A percentile compares a stretch with the other conserved stretches of the same genome.
Evolutionary conservation across 2,113 vertebrate species (phyloP).

Genomic region (Thryonomys swinderianus): DNA sequence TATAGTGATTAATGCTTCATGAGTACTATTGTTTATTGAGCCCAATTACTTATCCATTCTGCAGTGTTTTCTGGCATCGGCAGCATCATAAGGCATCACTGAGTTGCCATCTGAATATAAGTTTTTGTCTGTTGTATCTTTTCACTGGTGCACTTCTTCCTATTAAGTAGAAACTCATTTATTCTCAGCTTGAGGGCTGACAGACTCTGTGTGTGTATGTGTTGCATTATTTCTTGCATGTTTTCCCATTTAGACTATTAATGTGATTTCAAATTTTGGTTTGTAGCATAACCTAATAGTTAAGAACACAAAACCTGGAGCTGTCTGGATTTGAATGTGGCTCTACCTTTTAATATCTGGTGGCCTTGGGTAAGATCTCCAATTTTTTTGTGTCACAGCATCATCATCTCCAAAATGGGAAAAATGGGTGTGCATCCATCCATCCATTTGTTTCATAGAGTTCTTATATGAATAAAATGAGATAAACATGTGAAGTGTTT

Average conservation of each 20-base stretch:
- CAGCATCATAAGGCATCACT: not conserved
- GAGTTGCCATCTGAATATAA: not conserved
- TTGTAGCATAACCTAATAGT: not conserved
- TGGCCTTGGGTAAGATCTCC: not conserved
- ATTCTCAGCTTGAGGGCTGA: not conserved
- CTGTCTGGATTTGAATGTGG: not conserved
- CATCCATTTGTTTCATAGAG: not conserved
- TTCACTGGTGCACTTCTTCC: not conserved
- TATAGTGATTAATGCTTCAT: not conserved
- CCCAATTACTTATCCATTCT: not conserved
- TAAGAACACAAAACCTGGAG: not conserved
- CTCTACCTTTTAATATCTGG: not conserved
- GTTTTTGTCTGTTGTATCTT: not conserved
- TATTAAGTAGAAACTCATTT: conserved; percentile 2
- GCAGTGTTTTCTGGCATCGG: not conserved
- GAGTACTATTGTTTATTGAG: not conserved
- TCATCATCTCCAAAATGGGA: conserved; percentile 36
- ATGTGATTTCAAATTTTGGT: not conserved
- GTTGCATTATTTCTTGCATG: conserved; percentile 1
- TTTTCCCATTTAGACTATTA: conserved; percentile 8
- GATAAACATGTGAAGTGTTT: not conserved
- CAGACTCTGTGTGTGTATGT: not conserved
- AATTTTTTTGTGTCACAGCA: conserved; percentile 31
- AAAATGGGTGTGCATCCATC: not conserved
- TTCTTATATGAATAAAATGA: not conserved